Base-by-base conservation (phyloP, 2,113 vertebrate genomes). In the Pleuronectes platessa region DNA sequence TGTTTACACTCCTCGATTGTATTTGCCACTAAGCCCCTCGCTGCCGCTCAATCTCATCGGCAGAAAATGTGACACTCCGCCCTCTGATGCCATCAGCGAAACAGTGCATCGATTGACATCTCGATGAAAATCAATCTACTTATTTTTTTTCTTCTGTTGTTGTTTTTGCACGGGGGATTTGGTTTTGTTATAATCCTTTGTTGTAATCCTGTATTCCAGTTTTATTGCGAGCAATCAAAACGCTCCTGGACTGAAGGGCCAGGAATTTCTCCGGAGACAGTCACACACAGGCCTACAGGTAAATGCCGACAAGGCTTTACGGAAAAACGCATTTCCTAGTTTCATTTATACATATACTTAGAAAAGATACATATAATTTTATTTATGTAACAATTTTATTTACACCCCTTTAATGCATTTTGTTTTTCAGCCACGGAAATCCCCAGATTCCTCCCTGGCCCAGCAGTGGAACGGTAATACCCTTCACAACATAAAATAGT, bases 1-100 rank as follows among this genome's bases (percentile, higher is more conserved):
- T 92, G 92, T 93, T 91, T 90, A 93, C 90, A 87, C 89, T 92
- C 85, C 92, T 92, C 89, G 87, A 92, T 92, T 92, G 89, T 90
- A 83, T 92, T 93, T 93, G 90, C 91, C 91, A 92, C 90, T 92
- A 93, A 92, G 89, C 88, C 88, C 79, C 91, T 90, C 79, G 73
- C 81, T 82, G 86, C 85, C 77, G 91, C 84, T 93, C 91, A 90
- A 92, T 93, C 91, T 92, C 89, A 87, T 88, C 79, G 89, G 87
- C 86, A 85, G 78, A 90, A 81, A 87, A 89, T 90, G 88, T 90
- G 91, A 92, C 92, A 92, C 84, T 83, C 79, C 81, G 72, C 86
- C 90, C 90, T 89, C 90, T 86, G 76, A 89, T 89, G 78, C 84
- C 86, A 76, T 88, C 85, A 92, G 81, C 70, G 59, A 88, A 90